Evolutionary conservation across 2,797 vertebrate genomes (phyloP).

Genomic region (Pipistrellus kuhlii): DNA sequence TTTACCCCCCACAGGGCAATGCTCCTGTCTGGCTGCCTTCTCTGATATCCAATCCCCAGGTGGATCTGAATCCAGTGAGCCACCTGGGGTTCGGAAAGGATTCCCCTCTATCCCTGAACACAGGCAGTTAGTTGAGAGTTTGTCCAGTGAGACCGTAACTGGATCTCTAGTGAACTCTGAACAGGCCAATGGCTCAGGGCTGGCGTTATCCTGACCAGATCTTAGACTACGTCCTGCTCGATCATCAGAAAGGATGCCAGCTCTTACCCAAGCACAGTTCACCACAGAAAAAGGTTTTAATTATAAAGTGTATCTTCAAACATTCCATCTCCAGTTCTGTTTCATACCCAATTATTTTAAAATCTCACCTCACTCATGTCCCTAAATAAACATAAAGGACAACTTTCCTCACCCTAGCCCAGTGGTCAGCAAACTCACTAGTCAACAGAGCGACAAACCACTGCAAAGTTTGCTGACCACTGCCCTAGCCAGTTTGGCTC

Average conservation of each 20-base stretch:
- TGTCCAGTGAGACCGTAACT: neutral
- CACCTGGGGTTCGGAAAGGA: neutral
- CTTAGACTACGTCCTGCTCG: neutral
- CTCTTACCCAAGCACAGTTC: neutral
- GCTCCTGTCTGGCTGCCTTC: neutral
- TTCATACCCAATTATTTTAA: neutral
- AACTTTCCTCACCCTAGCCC: neutral
- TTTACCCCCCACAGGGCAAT: accelerated
- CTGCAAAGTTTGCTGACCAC: too few relatives aligned
- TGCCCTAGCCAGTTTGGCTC: too few relatives aligned
- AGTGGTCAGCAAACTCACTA: too few relatives aligned
- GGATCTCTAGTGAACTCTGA: neutral
- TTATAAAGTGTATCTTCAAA: neutral
- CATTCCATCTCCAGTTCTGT: neutral
- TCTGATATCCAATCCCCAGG: neutral
- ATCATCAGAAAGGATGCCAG: neutral
- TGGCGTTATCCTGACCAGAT: neutral
- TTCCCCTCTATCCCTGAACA: neutral
- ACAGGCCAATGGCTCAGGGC: neutral
- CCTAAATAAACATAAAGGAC: neutral
- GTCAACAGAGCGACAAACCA: too few relatives aligned
- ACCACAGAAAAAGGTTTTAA: neutral
- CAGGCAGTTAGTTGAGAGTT: neutral
- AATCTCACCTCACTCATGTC: neutral
- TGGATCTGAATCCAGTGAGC: neutral